Evolutionary conservation across 1,140 invertebrate genomes (phyloP).

Genomic region (Lamellibrachia luymesi): DNA sequence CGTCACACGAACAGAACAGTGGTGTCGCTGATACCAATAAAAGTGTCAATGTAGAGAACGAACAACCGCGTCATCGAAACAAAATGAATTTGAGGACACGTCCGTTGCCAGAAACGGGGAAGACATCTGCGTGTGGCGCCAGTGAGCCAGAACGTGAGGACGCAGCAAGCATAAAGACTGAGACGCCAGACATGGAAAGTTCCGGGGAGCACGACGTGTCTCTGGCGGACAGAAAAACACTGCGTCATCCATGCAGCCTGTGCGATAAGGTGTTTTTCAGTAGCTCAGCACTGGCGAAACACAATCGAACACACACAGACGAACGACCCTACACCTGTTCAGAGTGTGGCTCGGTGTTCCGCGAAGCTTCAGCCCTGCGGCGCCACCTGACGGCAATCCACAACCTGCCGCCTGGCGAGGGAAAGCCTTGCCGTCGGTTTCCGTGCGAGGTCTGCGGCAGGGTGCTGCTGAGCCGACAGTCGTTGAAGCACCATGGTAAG

Average conservation of each 20-base stretch:
- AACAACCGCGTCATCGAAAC: not conserved
- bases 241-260: not conserved
- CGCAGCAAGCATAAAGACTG: not conserved
- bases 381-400: not conserved
- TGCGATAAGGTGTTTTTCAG: not conserved
- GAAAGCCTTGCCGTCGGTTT: not conserved
- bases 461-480: not conserved
- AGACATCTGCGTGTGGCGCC: not conserved
- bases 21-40: not conserved
- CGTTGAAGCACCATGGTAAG: not conserved
- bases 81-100: not conserved
- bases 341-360: not conserved
- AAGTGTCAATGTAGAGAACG: not conserved
- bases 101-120: not conserved
- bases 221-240: not conserved
- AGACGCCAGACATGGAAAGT: not conserved
- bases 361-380: not conserved
- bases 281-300: not conserved
- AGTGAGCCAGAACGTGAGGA: not conserved
- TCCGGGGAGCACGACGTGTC: not conserved
- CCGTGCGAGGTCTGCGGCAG: slow-evolving; percentile 13
- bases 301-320: not conserved
- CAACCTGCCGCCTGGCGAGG: not conserved
- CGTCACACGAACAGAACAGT: not conserved
- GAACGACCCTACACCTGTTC: not conserved